These are phyloP conservation scores for Loxodonta africana DNA, from an alignment of 2,113 vertebrate genomes.

Conservation along the genomic window DNA sequence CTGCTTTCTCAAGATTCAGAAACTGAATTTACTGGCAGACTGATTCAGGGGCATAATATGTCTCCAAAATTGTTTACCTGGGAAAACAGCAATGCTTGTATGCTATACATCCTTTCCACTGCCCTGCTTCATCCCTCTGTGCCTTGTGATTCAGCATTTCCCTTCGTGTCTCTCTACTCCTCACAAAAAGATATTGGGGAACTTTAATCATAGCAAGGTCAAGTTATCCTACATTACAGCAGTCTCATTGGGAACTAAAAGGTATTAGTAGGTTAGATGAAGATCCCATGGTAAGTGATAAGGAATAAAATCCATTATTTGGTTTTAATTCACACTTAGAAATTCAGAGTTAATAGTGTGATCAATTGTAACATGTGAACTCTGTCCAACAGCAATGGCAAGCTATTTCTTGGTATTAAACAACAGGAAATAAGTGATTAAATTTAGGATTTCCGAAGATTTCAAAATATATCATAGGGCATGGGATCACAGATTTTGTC, in stretches of 20 bases:
- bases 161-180: background rate
- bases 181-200: background rate
- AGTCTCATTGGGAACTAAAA: slow-evolving; percentile 32
- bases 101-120: accelerated
- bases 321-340: background rate
- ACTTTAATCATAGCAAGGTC: background rate
- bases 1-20: background rate
- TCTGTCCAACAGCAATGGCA: background rate
- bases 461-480: background rate
- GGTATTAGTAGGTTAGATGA: background rate
- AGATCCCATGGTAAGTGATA: background rate
- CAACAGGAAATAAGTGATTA: background rate
- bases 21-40: background rate
- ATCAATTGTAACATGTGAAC: background rate
- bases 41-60: background rate
- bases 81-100: background rate
- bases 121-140: background rate
- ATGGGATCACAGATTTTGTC: background rate
- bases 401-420: background rate
- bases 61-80: background rate
- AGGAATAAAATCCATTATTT: background rate
- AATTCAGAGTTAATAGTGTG: background rate
- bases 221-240: background rate
- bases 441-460: background rate
- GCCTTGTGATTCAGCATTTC: background rate